These are phyloP conservation scores for Scophthalmus maximus DNA, from an alignment of 2,113 vertebrate genomes.

Conservation along the genomic window DNA sequence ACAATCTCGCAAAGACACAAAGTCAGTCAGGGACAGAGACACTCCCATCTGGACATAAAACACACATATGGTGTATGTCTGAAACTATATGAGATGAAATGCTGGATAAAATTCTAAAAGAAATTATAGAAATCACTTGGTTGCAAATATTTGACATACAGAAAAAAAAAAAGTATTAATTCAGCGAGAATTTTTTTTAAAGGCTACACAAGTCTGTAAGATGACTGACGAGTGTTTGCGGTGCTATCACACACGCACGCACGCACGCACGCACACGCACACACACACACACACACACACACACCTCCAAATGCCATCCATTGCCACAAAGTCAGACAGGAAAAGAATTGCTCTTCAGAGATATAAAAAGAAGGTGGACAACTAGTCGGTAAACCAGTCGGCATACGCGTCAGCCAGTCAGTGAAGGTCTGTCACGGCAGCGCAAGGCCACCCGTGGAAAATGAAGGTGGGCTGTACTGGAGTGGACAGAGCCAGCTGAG, in stretches of 20 bases:
- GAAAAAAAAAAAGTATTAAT: background rate
- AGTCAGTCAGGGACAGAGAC: too few relatives aligned
- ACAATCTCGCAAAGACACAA: background rate
- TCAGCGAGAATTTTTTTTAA: background rate
- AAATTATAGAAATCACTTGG: background rate
- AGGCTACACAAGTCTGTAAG: background rate
- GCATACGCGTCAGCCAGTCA: conserved; percentile 21
- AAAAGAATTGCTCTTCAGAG: background rate
- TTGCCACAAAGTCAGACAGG: background rate
- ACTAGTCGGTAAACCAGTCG: conserved; percentile 17
- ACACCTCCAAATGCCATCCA: background rate
- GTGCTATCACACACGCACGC: background rate
- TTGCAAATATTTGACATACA: background rate
- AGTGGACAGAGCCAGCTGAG: conserved; percentile 37
- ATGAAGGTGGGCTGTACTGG: conserved; percentile 47
- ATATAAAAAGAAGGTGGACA: background rate
- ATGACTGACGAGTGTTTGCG: background rate
- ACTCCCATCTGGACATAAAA: background rate
- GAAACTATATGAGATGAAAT: conserved; percentile 1
- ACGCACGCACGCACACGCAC: background rate
- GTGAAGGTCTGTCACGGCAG: conserved; percentile 42
- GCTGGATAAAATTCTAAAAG: background rate
- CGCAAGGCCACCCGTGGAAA: conserved; percentile 48
- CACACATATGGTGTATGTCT: conserved; percentile 5
- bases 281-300: too few relatives aligned